Evolutionary conservation across 1,140 invertebrate genomes (phyloP), one percentile per base, ranked within the genome.

Genomic region (Pararge aegeria): DNA sequence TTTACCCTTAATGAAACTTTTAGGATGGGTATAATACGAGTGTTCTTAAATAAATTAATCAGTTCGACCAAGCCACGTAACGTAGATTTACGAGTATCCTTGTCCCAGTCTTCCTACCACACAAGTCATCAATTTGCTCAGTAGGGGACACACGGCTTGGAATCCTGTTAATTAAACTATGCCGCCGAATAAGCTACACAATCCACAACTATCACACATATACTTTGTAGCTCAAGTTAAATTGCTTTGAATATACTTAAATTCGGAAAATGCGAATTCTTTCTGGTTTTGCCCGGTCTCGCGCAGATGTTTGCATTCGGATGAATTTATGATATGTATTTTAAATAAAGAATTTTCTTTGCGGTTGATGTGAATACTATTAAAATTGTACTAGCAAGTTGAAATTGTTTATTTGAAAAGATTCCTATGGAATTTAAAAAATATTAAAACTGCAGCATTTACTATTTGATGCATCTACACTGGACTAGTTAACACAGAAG

Each of bases 111-210:
- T 44, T n/a, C 63, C 69, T 51, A 72, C 73, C 72, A 83, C 78
- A 83, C 80, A 75, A 76, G 74, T 84, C 84, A 87, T 85, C 82
- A 85, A 87, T 87, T 86, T 79, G 71, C 73, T 71, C 71, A 79
- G 73, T 42, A 1, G 81, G 83, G 80, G n/a, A n/a, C n/a, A 79
- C 67, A 76, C 66, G 69, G 77, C 80, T 83, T 70, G 73, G 76
- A 81, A 77, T 83, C 72, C 78, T 79, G 81, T 82, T 85, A 88
- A 85, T 86, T 86, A 85, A 88, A 88, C 80, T 83, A 82, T 86
- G 77, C 76, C 74, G 55, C 79, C 61, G 73, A 85, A 86, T 85
- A 85, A 82, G 75, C 67, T 65, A 73, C 73, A 62, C 65, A 59
- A 69, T 73, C n/a, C 29, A 55, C 19, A 55, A 46, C 20, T 55